Evolutionary conservation across 2,888 invertebrate species (phyloP).

Genomic region (Agrochola litura): DNA sequence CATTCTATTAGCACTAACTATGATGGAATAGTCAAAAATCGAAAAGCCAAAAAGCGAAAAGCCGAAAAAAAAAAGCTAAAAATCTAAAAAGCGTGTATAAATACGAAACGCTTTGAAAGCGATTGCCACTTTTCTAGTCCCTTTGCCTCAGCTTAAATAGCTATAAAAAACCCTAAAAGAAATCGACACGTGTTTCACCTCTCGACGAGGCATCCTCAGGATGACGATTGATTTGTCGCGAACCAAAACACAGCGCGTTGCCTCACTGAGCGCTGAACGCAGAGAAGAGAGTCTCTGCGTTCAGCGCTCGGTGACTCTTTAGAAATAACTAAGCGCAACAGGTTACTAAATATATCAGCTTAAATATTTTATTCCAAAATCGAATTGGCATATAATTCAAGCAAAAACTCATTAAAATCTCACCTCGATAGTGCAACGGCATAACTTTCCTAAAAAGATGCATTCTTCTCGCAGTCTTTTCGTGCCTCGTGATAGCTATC

Average conservation of each 20-base stretch:
- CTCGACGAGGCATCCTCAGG: too few relatives aligned
- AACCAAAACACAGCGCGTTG: too few relatives aligned
- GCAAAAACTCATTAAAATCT: slow-evolving; percentile 27
- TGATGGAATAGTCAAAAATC: not conserved
- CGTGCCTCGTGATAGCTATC: slow-evolving; percentile 68
- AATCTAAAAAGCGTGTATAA: too few relatives aligned
- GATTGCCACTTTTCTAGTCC: not conserved
- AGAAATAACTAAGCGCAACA: too few relatives aligned
- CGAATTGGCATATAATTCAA: not conserved
- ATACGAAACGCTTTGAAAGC: not conserved
- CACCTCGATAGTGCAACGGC: slow-evolving; percentile 70
- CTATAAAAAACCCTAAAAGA: too few relatives aligned
- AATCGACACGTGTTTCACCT: too few relatives aligned
- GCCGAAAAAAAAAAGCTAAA: too few relatives aligned
- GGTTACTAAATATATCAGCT: not conserved
- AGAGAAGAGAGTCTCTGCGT: too few relatives aligned
- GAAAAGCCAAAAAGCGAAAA: too few relatives aligned
- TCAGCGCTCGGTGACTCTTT: too few relatives aligned
- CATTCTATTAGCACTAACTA: not conserved
- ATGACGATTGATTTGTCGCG: too few relatives aligned
- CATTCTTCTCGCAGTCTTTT: slow-evolving; percentile 63
- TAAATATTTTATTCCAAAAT: not conserved
- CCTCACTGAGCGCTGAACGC: too few relatives aligned
- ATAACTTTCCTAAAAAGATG: slow-evolving; percentile 72
- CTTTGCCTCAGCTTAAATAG: not conserved